These are phyloP conservation scores for Lathamus discolor DNA, from an alignment of 2,113 vertebrate genomes.

Conservation along the genomic window DNA sequence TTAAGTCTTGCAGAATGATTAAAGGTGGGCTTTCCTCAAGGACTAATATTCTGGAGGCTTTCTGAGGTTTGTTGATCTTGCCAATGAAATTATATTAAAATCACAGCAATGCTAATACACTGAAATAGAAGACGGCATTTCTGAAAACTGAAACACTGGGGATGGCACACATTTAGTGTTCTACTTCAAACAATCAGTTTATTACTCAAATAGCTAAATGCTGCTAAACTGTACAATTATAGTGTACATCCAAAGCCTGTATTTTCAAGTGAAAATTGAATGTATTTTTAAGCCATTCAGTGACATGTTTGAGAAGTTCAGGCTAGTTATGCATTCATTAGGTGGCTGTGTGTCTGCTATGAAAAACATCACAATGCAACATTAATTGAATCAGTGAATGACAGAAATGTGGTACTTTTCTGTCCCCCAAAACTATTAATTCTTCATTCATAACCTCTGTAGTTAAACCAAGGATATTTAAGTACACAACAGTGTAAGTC, in stretches of 20 bases:
- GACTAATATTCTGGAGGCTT: neutral
- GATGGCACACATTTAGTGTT: neutral
- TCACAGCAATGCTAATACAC: neutral
- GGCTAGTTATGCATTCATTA: neutral
- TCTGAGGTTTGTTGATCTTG: neutral
- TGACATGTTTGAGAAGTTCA: neutral
- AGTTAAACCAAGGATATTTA: neutral
- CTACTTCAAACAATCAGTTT: neutral
- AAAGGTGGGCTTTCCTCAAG: neutral
- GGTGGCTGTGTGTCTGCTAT: neutral
- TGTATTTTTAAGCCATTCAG: neutral
- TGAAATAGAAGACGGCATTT: neutral
- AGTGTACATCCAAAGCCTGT: neutral
- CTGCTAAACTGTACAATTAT: neutral
- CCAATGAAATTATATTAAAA: neutral
- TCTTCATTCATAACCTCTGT: neutral
- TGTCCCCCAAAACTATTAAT: neutral
- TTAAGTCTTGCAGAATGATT: neutral
- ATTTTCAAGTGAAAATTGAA: neutral
- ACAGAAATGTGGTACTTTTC: neutral
- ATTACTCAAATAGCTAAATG: neutral
- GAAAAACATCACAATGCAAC: neutral
- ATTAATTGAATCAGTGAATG: neutral
- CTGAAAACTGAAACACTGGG: neutral
- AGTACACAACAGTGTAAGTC: neutral